Percentiles rank a stretch among this genome's conserved stretches.
Evolutionary conservation across 2,113 vertebrate species (phyloP).

Genomic region (Myanophis thanlyinensis): DNA sequence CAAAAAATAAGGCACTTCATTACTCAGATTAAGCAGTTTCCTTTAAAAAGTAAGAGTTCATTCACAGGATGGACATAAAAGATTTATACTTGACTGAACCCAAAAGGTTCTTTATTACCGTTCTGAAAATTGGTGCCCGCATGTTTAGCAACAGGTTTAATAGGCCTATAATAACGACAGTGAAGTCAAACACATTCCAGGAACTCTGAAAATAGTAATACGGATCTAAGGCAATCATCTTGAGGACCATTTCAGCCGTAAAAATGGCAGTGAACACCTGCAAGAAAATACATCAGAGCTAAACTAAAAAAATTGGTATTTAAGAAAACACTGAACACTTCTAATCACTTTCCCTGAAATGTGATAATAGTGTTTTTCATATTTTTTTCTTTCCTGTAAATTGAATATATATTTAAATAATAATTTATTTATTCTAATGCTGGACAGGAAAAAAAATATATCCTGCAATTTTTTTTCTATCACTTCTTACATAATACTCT

Average conservation of each 20-base stretch:
- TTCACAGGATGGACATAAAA: neutral
- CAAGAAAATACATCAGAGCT: constrained; percentile 22
- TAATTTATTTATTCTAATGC: too few relatives aligned
- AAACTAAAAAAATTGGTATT: neutral
- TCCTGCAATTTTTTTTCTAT: too few relatives aligned
- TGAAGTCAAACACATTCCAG: constrained; percentile 75
- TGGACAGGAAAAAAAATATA: too few relatives aligned
- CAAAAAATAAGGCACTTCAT: neutral
- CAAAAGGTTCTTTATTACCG: constrained; percentile 65
- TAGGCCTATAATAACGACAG: constrained; percentile 67
- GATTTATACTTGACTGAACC: neutral
- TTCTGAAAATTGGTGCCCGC: constrained; percentile 44
- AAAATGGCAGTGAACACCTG: constrained; percentile 74
- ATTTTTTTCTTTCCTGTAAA: too few relatives aligned
- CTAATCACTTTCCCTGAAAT: neutral
- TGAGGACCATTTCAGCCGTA: constrained; percentile 71
- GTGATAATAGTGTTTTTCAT: neutral
- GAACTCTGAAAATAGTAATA: constrained; percentile 72
- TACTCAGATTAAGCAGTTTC: neutral
- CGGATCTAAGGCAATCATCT: constrained; percentile 73
- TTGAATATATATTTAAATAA: too few relatives aligned
- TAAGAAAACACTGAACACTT: too few relatives aligned
- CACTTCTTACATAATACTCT: too few relatives aligned
- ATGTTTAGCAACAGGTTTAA: neutral
- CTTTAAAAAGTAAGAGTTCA: neutral